Evolutionary conservation across 2,797 vertebrate genomes (phyloP), one percentile per base, ranked within the genome.

Genomic region (Tachyglossus aculeatus): DNA sequence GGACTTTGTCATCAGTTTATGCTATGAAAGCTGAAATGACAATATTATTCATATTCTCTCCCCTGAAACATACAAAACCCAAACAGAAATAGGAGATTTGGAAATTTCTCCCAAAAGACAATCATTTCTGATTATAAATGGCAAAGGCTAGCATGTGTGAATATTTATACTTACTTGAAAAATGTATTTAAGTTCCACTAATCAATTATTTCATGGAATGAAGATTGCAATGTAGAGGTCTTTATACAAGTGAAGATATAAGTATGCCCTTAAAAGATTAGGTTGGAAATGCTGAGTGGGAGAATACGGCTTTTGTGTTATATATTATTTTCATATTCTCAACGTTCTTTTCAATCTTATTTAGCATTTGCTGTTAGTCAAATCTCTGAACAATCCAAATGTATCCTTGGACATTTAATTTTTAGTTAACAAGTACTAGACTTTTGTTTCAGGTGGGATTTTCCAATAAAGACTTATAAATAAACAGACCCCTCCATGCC

Each of bases 141-240:
- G 78, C 83, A 71, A 83, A 81, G 81, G 62, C 71, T 87, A 81
- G 77, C 80, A 88, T 83, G 84, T 88, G 71, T 80, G 90, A 80
- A 80, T 84, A 85, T 80, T 71, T 83, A 88, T 81, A 79, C 78
- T 74, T 86, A 78, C 79, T 87, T 84, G 85, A 86, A 81, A 90
- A 86, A 84, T 73, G 84, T 81, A 84, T 80, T 77, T 68, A 69
- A 76, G 73, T 74, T 63, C 36, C 0, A 58, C 78, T 79, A 65
- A 85, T 87, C 88, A 86, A 71, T 83, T 86, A 78, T 83, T 78
- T 77, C 66, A 40, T 63, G 44, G 73, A 83, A 77, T 83, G 73
- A 85, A 58, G 81, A 74, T 84, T 43, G 40, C 72, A 22, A 36
- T 2, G 0, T 15, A 5, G 3, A 11, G 29, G 9, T 44, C 24